Percentiles rank a stretch among this genome's conserved stretches.
These are phyloP conservation scores for Agrochola circellaris DNA, from an alignment of 2,888 invertebrate genomes.

Conservation along the genomic window DNA sequence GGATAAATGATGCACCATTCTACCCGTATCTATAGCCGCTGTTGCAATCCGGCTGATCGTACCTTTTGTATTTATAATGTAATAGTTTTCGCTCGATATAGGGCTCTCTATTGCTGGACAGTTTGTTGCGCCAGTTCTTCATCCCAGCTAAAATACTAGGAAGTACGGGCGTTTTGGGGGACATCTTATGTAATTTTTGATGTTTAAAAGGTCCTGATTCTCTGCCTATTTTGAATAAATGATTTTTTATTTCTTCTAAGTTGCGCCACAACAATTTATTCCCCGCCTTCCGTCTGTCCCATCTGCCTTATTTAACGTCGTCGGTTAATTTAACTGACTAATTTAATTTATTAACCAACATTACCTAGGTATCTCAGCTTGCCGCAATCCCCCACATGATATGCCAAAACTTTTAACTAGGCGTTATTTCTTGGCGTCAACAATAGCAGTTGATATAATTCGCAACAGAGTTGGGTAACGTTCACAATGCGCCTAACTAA, in stretches of 20 bases:
- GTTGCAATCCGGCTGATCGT: neutral
- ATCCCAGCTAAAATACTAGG: neutral
- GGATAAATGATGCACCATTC: no score
- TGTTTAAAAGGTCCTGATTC: neutral
- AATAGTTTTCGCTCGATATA: neutral
- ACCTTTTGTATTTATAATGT: neutral
- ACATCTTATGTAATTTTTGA: neutral
- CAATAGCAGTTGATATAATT: conserved; percentile 58
- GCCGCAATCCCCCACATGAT: conserved; percentile 49
- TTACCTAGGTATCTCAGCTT: conserved; percentile 2
- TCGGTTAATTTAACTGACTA: neutral
- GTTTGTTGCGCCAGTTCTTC: neutral
- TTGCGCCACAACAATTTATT: neutral
- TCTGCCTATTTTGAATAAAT: neutral
- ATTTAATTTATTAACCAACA: conserved; percentile 23
- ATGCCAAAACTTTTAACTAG: conserved; percentile 64
- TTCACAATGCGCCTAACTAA: conserved; percentile 49
- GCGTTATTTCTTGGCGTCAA: conserved; percentile 35
- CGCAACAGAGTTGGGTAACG: conserved; percentile 54
- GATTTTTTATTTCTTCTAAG: neutral
- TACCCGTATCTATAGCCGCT: neutral
- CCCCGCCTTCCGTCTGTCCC: no score
- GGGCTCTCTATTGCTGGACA: neutral
- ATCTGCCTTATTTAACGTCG: neutral
- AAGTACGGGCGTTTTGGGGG: neutral